phyloP scores from a whole-genome alignment of 2,888 invertebrate species.

The Platynereis dumerilii region DNA sequence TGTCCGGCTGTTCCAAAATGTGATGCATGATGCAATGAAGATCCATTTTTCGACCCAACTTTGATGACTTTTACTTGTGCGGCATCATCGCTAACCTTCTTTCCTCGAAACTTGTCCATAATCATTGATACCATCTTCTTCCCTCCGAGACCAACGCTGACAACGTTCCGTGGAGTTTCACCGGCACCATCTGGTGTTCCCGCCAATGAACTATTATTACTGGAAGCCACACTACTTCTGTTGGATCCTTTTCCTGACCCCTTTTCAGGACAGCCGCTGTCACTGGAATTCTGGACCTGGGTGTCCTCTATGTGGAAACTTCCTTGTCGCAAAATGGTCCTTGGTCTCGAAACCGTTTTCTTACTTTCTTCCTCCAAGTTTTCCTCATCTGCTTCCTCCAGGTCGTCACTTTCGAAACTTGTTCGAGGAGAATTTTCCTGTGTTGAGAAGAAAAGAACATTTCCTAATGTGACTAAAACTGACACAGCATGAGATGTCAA shows the following conservation, averaged over 20 bases:
- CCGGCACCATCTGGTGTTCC: too few species aligned
- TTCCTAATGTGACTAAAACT: neutral
- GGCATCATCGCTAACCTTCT: too few species aligned
- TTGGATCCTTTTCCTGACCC: slow-evolving; percentile 24
- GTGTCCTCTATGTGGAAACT: slow-evolving; percentile 56
- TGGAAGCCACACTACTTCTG: slow-evolving; percentile 23
- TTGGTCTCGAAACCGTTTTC: slow-evolving; percentile 6
- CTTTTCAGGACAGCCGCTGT: slow-evolving; percentile 32
- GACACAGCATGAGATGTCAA: too few species aligned
- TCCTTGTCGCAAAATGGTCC: slow-evolving; percentile 48
- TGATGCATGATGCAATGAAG: too few species aligned
- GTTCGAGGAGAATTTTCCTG: slow-evolving; percentile 20
- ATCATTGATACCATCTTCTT: too few species aligned
- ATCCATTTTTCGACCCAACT: too few species aligned
- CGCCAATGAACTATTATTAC: neutral
- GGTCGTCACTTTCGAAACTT: slow-evolving; percentile 11
- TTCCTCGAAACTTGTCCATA: too few species aligned
- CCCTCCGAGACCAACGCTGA: too few species aligned
- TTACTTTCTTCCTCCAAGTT: neutral
- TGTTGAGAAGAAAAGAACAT: neutral
- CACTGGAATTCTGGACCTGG: slow-evolving; percentile 35
- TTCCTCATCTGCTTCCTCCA: slow-evolving; percentile 4
- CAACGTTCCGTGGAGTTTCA: too few species aligned
- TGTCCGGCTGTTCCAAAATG: too few species aligned
- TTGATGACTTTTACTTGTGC: too few species aligned